A percentile compares a stretch with the other conserved stretches of the same genome.
Evolutionary conservation across 2,888 invertebrate species (phyloP).

Genomic region (Strigamia transsilvanica): DNA sequence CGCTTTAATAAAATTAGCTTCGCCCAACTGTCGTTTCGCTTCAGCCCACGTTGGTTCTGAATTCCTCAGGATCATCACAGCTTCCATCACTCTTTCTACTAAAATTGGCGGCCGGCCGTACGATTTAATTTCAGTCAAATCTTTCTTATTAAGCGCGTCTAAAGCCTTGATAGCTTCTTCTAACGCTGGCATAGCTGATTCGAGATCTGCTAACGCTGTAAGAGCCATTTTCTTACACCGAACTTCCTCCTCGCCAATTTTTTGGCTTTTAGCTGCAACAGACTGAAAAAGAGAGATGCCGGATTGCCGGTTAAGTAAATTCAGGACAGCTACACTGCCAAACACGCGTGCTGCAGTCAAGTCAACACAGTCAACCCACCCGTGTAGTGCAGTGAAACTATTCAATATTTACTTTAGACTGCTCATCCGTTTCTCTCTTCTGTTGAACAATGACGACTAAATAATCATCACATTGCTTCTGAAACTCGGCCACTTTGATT

Average conservation of each 20-base stretch:
- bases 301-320: not conserved
- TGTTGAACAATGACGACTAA: conserved; percentile 82
- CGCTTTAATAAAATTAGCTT: conserved; percentile 78
- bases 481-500: conserved; percentile 73
- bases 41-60: conserved; percentile 86
- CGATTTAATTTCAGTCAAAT: conserved; percentile 88
- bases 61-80: conserved; percentile 82
- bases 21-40: conserved; percentile 84
- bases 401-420: conserved; percentile 67
- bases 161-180: conserved; percentile 78
- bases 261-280: conserved; percentile 74
- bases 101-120: conserved; percentile 86
- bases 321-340: not conserved
- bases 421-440: conserved; percentile 83
- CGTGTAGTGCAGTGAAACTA: not conserved
- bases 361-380: too few species aligned
- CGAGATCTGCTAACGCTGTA: conserved; percentile 82
- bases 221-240: conserved; percentile 83
- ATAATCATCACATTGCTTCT: conserved; percentile 85
- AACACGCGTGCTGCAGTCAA: too few species aligned
- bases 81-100: conserved; percentile 90
- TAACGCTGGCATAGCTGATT: conserved; percentile 85
- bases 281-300: conserved; percentile 54
- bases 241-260: conserved; percentile 81
- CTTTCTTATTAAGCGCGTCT: conserved; percentile 83